Conservation (phyloP, 2,113 vertebrate species). For the Sinocyclocheilus anophthalmus region DNA sequence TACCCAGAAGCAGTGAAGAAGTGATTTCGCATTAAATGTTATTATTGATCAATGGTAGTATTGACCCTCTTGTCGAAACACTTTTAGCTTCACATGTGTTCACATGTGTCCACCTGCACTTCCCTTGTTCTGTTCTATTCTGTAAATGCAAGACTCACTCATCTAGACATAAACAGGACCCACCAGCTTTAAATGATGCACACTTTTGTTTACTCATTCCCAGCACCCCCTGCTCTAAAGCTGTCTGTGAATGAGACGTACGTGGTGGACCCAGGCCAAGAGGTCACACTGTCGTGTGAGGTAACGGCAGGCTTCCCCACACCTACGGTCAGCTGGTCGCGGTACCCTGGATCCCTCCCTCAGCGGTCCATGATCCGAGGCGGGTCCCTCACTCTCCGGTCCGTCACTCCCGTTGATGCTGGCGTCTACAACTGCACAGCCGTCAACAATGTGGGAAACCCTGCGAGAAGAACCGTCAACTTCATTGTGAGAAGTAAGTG, state of each 20-base stretch:
- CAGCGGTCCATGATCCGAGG: conserved; percentile 80
- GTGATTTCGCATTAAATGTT: not conserved
- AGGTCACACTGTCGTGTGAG: conserved; percentile 87
- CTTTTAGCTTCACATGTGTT: not conserved
- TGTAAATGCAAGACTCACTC: not conserved
- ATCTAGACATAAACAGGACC: conserved; percentile 7
- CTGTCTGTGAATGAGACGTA: conserved; percentile 87
- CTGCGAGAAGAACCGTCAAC: conserved; percentile 91
- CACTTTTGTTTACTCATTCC: not conserved
- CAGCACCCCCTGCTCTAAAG: conserved; percentile 76
- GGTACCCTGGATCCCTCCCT: conserved; percentile 83
- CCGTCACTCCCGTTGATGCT: conserved; percentile 81
- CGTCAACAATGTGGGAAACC: conserved; percentile 95
- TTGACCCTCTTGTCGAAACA: conserved; percentile 7
- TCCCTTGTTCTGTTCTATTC: not conserved
- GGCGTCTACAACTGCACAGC: conserved; percentile 96
- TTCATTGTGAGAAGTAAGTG: conserved; percentile 85
- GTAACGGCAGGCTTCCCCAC: conserved; percentile 85
- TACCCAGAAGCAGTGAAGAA: conserved; percentile 8
- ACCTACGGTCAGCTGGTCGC: conserved; percentile 88
- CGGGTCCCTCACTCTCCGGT: conserved; percentile 81
- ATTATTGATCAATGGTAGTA: not conserved
- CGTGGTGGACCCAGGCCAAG: conserved; percentile 92
- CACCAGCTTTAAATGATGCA: not conserved
- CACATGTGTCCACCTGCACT: not conserved